phyloP scores from a whole-genome alignment of 1,140 invertebrate species.

The Drosophila nikananu region DNA sequence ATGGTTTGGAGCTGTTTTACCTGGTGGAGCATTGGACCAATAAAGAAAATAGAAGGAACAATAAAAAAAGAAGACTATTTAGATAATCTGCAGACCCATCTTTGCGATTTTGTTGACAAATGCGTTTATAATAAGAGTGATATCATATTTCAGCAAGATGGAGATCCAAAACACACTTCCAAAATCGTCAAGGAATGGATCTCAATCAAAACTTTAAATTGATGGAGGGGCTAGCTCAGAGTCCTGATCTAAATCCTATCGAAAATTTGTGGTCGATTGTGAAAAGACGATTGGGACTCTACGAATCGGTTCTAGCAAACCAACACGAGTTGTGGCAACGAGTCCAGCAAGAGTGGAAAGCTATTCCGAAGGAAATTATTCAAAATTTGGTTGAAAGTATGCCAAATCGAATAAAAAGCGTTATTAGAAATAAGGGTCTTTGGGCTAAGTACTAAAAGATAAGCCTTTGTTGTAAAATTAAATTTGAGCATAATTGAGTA shows the following conservation, averaged over 20 bases:
- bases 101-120: conserved; percentile 2
- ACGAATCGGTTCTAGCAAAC: not conserved
- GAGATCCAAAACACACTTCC: too few species aligned
- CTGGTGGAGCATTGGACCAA: conserved; percentile 4
- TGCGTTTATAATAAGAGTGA: not conserved
- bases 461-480: too few species aligned
- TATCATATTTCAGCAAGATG: conserved; percentile 5
- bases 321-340: not conserved
- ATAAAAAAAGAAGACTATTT: conserved; percentile 11
- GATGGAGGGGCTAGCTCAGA: conserved; percentile 10
- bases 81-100: conserved; percentile 12
- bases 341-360: not conserved
- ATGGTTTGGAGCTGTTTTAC: conserved; percentile 16
- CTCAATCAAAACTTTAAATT: conserved; percentile 2
- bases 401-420: not conserved
- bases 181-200: conserved; percentile 12
- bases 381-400: conserved; percentile 9
- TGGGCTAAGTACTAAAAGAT: too few species aligned
- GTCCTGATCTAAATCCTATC: conserved; percentile 18
- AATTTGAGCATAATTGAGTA: too few species aligned
- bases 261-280: conserved; percentile 20
- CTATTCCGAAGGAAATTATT: not conserved
- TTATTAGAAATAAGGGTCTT: not conserved
- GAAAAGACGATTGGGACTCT: conserved; percentile 14
- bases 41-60: conserved; percentile 1